Percentiles rank a stretch among this genome's conserved stretches.
These are phyloP conservation scores for Bombycilla garrulus DNA, from an alignment of 2,113 vertebrate species.

Conservation along the genomic window DNA sequence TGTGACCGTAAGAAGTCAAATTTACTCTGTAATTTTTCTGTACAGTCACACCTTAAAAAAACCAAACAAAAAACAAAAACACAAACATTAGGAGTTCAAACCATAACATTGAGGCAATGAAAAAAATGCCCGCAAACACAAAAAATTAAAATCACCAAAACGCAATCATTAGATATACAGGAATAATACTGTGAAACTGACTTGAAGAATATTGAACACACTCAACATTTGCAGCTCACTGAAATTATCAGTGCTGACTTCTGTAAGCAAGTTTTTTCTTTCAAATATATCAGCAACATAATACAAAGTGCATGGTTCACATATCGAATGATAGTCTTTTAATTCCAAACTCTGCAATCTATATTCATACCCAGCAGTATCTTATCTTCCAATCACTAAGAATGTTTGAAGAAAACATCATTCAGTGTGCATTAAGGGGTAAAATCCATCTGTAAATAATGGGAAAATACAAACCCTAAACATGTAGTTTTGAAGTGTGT, in stretches of 20 bases:
- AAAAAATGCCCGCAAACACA: neutral
- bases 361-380: neutral
- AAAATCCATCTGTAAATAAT: neutral
- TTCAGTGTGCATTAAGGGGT: neutral
- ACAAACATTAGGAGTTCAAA: neutral
- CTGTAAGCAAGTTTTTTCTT: neutral
- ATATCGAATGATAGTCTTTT: neutral
- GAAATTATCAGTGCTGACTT: neutral
- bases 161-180: neutral
- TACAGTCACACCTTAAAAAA: constrained; percentile 88
- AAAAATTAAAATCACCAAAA: neutral
- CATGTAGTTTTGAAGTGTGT: neutral
- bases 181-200: neutral
- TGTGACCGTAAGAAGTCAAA: constrained; percentile 90
- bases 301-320: neutral
- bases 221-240: neutral
- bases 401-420: neutral
- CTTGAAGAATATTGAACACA: neutral
- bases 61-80: neutral
- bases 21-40: constrained; percentile 89
- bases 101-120: neutral
- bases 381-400: neutral
- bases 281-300: neutral
- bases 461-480: neutral
- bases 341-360: neutral